Evolutionary conservation across 2,113 vertebrate species (phyloP), one percentile per base, ranked within the genome.

Genomic region (Bostrychus sinensis): DNA sequence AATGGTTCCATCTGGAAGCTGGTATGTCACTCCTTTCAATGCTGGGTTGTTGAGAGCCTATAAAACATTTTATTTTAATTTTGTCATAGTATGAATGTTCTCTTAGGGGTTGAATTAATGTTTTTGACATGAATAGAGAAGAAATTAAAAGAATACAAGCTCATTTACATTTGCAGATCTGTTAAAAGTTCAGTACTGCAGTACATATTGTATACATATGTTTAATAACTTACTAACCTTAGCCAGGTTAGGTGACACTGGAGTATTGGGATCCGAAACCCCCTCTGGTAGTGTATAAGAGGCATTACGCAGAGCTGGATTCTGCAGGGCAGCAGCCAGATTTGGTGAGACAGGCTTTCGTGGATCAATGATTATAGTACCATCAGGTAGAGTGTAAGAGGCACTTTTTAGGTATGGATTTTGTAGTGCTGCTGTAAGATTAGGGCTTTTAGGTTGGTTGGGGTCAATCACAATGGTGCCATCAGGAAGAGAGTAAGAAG

Each of bases 351-450:
- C 38, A n/a, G 80, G 77, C 62, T 89, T 91, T 34, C 88, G 73
- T 32, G 82, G 84, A 77, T 89, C 84, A n/a, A 86, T 89, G 28
- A 92, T 84, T 38, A 92, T 84, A 7, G 90, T 88, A 20, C 91
- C 90, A 67, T 92, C 90, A 1, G 92, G 83, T 8, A 92, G 63
- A 3, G 89, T 89, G 73, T 90, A 94, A 5, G 92, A 90, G 6
- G 88, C 87, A 48, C 67, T 74, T 58, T 78, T 91, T 9, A 93
- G 55, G 66, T 89, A 89, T 60, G 85, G 85, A 59, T 92, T 93
- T 56, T 78, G 77, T 50, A 92, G 84, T 30, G 91, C 91, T 66
- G 86, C 85, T 54, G 66, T 8, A 16, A 92, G 86, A 43, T 80
- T 89, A 0, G 90, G 89, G 1, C 87, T 78, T 57, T 84, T 85